These are phyloP conservation scores for Elephas maximus DNA, from an alignment of 2,113 vertebrate species.

Conservation along the genomic window DNA sequence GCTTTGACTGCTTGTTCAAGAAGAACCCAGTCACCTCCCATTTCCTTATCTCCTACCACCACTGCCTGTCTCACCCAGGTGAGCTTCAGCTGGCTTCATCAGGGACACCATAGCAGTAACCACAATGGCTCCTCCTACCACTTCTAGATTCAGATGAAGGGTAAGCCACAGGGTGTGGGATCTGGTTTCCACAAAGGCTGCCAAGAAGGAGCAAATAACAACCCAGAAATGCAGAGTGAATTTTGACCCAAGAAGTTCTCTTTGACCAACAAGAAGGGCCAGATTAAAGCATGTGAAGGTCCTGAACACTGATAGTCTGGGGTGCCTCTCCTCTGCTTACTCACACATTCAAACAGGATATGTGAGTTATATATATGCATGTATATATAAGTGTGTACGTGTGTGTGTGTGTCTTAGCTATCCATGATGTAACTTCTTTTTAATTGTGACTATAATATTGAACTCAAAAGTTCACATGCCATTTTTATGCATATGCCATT, in stretches of 20 bases:
- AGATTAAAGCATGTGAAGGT: no score
- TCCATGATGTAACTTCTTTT: no score
- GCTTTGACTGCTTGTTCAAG: neutral
- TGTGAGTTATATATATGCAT: no score
- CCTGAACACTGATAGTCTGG: no score
- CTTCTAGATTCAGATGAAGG: neutral
- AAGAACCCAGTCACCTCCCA: neutral
- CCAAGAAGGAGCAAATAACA: neutral
- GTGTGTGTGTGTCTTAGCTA: no score
- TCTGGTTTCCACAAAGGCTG: neutral
- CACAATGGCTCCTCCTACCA: neutral
- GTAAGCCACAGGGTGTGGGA: neutral
- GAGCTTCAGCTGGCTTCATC: neutral
- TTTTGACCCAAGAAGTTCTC: neutral
- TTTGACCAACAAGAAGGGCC: neutral
- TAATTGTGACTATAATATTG: no score
- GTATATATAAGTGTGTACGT: no score
- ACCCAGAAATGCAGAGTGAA: neutral
- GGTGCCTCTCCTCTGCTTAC: no score
- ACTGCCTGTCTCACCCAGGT: neutral
- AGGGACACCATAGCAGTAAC: neutral
- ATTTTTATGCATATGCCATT: no score
- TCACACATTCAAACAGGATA: neutral
- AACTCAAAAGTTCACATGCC: no score
- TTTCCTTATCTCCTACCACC: neutral